Evolutionary conservation across 2,888 invertebrate species (phyloP), one percentile per base, ranked within the genome.

Genomic region (Dryadula phaetusa): DNA sequence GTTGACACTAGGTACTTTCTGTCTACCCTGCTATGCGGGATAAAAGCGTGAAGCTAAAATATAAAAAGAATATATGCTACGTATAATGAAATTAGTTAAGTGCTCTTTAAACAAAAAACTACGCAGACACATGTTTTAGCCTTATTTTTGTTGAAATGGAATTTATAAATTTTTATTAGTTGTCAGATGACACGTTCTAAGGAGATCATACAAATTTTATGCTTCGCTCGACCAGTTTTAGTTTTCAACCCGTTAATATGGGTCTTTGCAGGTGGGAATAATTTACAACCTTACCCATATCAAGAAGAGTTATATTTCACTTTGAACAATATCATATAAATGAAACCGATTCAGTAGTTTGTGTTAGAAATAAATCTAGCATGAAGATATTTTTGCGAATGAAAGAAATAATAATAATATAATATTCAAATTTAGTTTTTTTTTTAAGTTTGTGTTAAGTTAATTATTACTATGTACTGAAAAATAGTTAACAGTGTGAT

Each of bases 221-320:
- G 54, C 63, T 64, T 34, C 16, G 53, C 56, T 53, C 18, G 54
- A n/a, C 44, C 22, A 44, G 32, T 63, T 53, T 42, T 53, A 64
- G 54, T 65, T 62, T 40, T 46, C 46, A 49, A 56, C 56, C 32
- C 49, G 56, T 62, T 61, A 68, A 64, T 60, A 68, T 68, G 47
- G 37, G 62, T 44, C 49, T 44, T 49, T 44, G 54, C 68, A 62
- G 62, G 65, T 65, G 68, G 49, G 34, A 25, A 42, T 56, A 65
- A 69, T 62, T 65, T 62, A 69, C 60, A 62, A n/a, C 32, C 58
- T 34, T 42, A 69, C 68, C 68, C 68, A 65, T 28, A 62, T 69
- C 68, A 69, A 62, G 56, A 58, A 62, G 68, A 65, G 56, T 65
- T 62, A 68, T 68, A 61, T 62, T 69, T 69, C 62, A 64, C 62